Conservation (phyloP, 2,797 vertebrate species). For the Smutsia temminckii region DNA sequence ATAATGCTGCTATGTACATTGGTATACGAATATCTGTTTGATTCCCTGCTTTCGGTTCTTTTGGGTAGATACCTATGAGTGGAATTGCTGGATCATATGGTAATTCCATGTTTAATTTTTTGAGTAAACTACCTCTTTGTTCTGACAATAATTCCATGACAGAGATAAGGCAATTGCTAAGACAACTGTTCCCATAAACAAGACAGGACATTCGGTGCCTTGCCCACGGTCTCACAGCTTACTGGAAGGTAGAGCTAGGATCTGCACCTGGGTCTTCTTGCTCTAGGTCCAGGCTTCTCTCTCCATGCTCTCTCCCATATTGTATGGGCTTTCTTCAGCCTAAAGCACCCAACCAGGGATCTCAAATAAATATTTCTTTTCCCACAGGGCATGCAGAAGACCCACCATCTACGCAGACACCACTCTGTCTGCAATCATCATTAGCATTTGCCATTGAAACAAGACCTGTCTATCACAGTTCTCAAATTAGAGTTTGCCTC, state of each 20-base stretch:
- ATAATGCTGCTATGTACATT: background rate
- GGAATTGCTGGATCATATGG: background rate
- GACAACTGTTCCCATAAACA: background rate
- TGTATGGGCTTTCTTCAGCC: background rate
- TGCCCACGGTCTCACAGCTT: background rate
- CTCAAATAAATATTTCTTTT: background rate
- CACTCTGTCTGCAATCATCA: background rate
- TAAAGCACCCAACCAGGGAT: background rate
- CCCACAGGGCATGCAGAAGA: background rate
- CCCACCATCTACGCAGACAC: background rate
- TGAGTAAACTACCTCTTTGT: background rate
- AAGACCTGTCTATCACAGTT: background rate
- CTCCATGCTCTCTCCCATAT: background rate
- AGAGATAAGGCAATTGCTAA: background rate
- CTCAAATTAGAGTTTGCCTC: background rate
- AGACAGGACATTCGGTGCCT: background rate
- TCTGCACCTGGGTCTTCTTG: background rate
- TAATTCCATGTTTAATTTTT: slow-evolving; percentile 16
- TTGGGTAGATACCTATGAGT: background rate
- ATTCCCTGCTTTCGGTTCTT: background rate
- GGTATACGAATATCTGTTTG: background rate
- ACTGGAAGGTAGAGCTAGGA: background rate
- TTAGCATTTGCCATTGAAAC: background rate
- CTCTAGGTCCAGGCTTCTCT: background rate
- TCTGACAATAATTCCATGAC: background rate